Evolutionary conservation across 2,888 invertebrate genomes (phyloP).

Genomic region (Cantharis rustica): DNA sequence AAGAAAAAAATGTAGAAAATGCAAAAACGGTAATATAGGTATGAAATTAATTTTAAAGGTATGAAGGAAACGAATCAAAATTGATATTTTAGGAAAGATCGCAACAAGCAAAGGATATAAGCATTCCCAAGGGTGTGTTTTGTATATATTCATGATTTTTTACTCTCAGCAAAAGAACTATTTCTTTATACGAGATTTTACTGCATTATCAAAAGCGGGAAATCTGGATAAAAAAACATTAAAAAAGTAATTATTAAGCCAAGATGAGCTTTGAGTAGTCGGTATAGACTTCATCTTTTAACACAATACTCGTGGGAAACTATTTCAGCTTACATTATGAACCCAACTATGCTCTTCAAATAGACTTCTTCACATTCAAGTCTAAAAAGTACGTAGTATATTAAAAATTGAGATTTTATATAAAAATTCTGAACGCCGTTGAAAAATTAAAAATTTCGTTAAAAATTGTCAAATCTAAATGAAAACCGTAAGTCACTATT

Average conservation of each 20-base stretch:
- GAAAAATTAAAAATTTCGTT: too few species aligned
- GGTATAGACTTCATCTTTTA: neutral
- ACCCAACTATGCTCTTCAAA: neutral
- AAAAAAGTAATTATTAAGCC: constrained; percentile 42
- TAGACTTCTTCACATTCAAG: neutral
- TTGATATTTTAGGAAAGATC: neutral
- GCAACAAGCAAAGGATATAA: neutral
- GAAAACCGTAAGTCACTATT: too few species aligned
- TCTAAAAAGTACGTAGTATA: neutral
- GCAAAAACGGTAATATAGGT: neutral
- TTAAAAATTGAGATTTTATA: neutral
- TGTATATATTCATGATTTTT: neutral
- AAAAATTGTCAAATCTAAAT: too few species aligned
- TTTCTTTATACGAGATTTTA: neutral
- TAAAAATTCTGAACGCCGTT: too few species aligned
- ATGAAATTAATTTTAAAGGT: neutral
- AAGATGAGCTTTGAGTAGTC: neutral
- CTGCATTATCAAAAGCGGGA: neutral
- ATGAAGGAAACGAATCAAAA: neutral
- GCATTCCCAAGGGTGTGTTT: neutral
- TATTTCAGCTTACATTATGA: neutral
- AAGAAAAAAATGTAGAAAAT: neutral
- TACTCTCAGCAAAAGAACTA: neutral
- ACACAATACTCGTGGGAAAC: neutral
- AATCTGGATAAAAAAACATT: constrained; percentile 26